phyloP scores from a whole-genome alignment of 2,113 vertebrate species.

The Carassius gibelio region DNA sequence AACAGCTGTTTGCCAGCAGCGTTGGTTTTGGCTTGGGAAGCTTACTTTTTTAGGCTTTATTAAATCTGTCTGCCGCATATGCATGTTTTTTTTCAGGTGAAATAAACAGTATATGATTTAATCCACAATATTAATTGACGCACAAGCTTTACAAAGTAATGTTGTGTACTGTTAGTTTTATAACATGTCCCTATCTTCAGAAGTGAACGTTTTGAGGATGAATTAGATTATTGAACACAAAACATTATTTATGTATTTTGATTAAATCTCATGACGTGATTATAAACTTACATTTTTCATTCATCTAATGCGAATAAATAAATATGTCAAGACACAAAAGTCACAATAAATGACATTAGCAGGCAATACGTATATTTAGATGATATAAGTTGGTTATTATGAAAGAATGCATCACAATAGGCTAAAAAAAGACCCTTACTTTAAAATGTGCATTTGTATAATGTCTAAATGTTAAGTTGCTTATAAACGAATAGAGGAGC shows the following conservation, averaged over 20 bases:
- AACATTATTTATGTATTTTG: not conserved
- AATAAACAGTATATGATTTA: not conserved
- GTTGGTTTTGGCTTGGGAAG: conserved; percentile 73
- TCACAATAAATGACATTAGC: not conserved
- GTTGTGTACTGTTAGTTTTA: not conserved
- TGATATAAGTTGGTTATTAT: not conserved
- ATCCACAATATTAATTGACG: not conserved
- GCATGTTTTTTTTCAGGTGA: conserved; percentile 1
- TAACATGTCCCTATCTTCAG: not conserved
- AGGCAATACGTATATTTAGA: not conserved
- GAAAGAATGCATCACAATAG: not conserved
- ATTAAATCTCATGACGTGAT: not conserved
- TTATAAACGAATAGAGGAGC: not conserved
- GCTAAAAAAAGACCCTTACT: not conserved
- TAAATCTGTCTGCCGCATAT: conserved; percentile 49
- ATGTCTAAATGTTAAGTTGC: not conserved
- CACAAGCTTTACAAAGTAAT: not conserved
- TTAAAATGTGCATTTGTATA: not conserved
- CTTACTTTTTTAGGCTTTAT: conserved; percentile 47
- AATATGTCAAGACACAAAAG: not conserved
- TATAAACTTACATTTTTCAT: not conserved
- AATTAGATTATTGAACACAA: not conserved
- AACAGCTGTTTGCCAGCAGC: conserved; percentile 68
- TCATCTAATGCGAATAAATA: not conserved
- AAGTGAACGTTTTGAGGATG: not conserved